Evolutionary conservation across 2,113 vertebrate species (phyloP), one percentile per base, ranked within the genome.

Genomic region (Platysteira castanea): DNA sequence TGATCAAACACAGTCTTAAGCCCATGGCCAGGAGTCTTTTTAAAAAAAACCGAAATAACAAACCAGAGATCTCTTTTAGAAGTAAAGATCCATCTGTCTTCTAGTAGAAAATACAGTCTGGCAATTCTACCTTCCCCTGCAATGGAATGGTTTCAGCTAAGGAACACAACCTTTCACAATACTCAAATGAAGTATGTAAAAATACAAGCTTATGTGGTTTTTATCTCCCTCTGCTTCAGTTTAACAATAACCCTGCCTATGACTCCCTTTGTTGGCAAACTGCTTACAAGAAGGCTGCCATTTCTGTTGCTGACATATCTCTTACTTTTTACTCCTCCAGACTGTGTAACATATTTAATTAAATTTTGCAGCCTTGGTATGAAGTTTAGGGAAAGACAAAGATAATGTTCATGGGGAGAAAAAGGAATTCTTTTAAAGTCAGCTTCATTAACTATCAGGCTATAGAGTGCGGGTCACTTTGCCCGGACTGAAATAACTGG

Each of bases 381-480:
- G 74, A 95, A 89, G 93, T 89, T 96, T 63, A 61, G 80, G 56
- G 61, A 87, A 96, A 95, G 90, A 89, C 84, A 69, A 95, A 94
- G 90, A 97, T 97, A 97, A 93, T 42, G 30, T 91, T 96, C 70
- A 42, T 24, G 54, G 39, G 63, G 49, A 93, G 81, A 74, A 91
- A 87, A 95, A 90, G 52, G 76, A 95, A 89, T 93, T 84, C 64
- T 92, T 96, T 95, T 93, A 79, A 96, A 96, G 89, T 93, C 70
- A 89, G 77, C 77, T 97, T 97, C 95, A 95, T 97, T 97, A 96
- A 86, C 87, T 68, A 42, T 69, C 22, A 12, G 80, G 46, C 85
- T 93, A 42, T 90, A 84, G 37, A 90, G 82, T 77, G 91, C 94
- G 95, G 96, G 97, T 97, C 96, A 97, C 95, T 95, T 96, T 97